Percentiles rank a stretch among this genome's conserved stretches.
These are phyloP conservation scores for Drosophila conformis DNA, from an alignment of 2,888 invertebrate genomes.

Conservation along the genomic window DNA sequence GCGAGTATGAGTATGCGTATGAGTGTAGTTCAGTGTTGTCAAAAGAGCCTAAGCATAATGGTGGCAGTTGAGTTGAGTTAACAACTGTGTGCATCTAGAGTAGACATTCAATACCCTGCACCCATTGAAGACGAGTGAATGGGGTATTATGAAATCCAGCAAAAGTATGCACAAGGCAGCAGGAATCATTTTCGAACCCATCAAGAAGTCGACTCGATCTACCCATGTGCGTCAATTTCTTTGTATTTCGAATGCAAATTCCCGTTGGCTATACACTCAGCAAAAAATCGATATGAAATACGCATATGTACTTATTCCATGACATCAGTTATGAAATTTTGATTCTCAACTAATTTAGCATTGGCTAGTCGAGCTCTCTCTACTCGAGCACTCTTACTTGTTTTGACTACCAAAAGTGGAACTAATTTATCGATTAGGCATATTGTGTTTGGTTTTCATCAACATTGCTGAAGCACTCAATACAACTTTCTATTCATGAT, in stretches of 20 bases:
- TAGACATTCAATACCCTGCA: not conserved
- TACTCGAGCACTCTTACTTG: not conserved
- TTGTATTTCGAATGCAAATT: no score
- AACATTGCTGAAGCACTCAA: not conserved
- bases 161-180: not conserved
- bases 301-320: not conserved
- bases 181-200: not conserved
- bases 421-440: not conserved
- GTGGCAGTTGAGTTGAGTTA: conserved; percentile 4
- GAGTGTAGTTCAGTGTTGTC: not conserved
- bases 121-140: not conserved
- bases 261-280: no score
- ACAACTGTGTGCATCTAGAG: not conserved
- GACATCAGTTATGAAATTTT: not conserved
- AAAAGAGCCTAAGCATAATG: conserved; percentile 11
- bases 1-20: not conserved
- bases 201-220: not conserved
- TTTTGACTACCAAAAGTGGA: not conserved
- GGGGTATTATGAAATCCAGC: not conserved
- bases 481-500: not conserved
- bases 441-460: not conserved
- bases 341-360: not conserved
- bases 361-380: not conserved
- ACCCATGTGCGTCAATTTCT: no score
- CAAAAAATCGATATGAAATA: not conserved